These are phyloP conservation scores for Diuraphis noxia DNA, from an alignment of 1,140 invertebrate species.

Conservation along the genomic window DNA sequence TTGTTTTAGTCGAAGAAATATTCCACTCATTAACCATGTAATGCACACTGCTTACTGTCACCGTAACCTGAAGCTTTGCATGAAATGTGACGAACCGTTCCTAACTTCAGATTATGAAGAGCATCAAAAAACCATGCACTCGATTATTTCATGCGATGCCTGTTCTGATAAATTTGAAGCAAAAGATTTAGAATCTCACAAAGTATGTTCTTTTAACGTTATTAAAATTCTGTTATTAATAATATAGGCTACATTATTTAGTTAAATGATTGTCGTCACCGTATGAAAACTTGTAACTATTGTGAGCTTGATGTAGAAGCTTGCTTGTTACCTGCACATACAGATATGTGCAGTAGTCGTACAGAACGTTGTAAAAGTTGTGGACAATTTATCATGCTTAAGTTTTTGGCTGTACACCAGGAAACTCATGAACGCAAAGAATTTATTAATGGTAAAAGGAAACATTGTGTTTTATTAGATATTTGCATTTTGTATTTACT, in stretches of 20 bases:
- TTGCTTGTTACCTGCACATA: constrained; percentile 64
- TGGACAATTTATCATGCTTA: constrained; percentile 70
- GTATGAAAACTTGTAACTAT: constrained; percentile 63
- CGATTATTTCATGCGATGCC: constrained; percentile 59
- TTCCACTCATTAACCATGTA: constrained; percentile 61
- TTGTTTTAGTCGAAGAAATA: constrained; percentile 61
- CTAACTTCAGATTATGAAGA: constrained; percentile 60
- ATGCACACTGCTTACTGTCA: constrained; percentile 63
- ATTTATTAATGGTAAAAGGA: constrained; percentile 17
- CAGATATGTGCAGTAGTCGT: constrained; percentile 69
- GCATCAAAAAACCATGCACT: constrained; percentile 61
- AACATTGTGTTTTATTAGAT: background rate
- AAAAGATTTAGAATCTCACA: constrained; percentile 60
- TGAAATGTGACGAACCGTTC: constrained; percentile 62
- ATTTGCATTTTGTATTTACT: background rate
- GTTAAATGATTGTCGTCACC: constrained; percentile 44
- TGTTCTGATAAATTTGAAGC: constrained; percentile 61
- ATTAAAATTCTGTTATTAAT: background rate
- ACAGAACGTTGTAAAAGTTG: constrained; percentile 70
- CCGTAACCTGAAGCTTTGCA: constrained; percentile 62
- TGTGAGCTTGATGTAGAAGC: constrained; percentile 68
- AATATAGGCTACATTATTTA: constrained; percentile 12
- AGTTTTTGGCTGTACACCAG: constrained; percentile 67
- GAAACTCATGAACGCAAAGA: constrained; percentile 15
- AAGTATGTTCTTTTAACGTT: constrained; percentile 59